phyloP scores from a whole-genome alignment of 2,888 invertebrate genomes.

The Acrobasis suavella region DNA sequence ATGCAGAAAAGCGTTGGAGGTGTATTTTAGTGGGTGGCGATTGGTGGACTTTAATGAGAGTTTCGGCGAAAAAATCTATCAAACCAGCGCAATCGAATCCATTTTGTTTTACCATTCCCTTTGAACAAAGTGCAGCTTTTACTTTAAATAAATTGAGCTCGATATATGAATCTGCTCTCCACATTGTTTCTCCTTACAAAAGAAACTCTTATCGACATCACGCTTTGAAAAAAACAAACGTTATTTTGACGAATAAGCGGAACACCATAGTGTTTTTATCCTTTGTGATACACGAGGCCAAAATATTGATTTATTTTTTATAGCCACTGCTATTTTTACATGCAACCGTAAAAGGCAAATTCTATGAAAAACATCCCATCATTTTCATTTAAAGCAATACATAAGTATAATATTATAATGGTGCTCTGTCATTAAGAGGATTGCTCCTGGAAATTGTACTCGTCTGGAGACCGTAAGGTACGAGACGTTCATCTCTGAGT shows the following conservation, averaged over 20 bases:
- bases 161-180: too few relatives aligned
- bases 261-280: too few relatives aligned
- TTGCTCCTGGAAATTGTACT: constrained; percentile 6
- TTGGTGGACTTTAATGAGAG: constrained; percentile 35
- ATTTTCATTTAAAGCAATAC: neutral
- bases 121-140: neutral
- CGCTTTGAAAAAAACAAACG: too few relatives aligned
- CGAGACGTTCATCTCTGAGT: constrained; percentile 4
- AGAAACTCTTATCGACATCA: too few relatives aligned
- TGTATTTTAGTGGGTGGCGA: constrained; percentile 35
- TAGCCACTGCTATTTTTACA: too few relatives aligned
- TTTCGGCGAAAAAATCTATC: constrained; percentile 35
- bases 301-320: too few relatives aligned
- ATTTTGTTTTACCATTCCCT: neutral
- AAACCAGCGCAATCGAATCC: neutral
- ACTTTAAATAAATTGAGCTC: too few relatives aligned
- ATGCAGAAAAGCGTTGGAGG: neutral
- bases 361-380: neutral
- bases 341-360: neutral
- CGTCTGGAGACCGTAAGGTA: constrained; percentile 16
- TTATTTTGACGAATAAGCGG: too few relatives aligned
- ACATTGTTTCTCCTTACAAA: too few relatives aligned
- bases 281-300: too few relatives aligned
- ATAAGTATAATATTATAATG: too few relatives aligned
- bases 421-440: neutral